A percentile compares a stretch with the other conserved stretches of the same genome.
Conservation (phyloP, 2,888 invertebrate genomes). For the Dryadula phaetusa region DNA sequence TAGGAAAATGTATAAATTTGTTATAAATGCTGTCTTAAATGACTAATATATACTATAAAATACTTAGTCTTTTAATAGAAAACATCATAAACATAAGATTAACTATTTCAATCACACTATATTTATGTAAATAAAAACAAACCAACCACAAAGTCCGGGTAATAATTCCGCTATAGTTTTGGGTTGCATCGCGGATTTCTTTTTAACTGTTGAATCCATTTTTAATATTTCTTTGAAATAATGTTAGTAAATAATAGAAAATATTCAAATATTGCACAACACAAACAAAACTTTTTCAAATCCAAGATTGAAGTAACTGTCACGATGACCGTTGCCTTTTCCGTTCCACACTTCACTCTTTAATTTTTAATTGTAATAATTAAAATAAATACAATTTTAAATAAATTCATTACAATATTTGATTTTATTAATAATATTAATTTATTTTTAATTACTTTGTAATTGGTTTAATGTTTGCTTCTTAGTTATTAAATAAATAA, state of each 20-base stretch:
- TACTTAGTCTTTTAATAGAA: neutral
- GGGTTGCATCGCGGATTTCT: constrained; percentile 53
- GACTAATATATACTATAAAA: neutral
- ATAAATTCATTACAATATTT: no score
- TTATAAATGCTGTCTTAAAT: neutral
- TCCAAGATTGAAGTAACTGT: constrained; percentile 37
- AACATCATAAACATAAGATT: neutral
- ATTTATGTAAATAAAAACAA: constrained; percentile 6
- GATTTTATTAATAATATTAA: no score
- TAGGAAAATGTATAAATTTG: constrained; percentile 41
- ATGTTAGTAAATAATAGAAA: constrained; percentile 10
- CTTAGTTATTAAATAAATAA: no score
- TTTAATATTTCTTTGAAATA: constrained; percentile 54
- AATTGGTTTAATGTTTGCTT: no score
- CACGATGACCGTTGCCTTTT: constrained; percentile 38
- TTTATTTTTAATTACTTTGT: no score
- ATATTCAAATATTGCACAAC: constrained; percentile 10
- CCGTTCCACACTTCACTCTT: constrained; percentile 21
- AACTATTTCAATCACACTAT: neutral
- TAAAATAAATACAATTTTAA: no score
- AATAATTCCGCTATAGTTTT: constrained; percentile 68
- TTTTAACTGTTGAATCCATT: constrained; percentile 53
- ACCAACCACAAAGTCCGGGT: constrained; percentile 63
- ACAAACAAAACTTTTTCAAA: constrained; percentile 36
- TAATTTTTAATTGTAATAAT: no score